Evolutionary conservation across 1,140 invertebrate species (phyloP), one percentile per base, ranked within the genome.

Genomic region (Holcopasites calliopsidis): DNA sequence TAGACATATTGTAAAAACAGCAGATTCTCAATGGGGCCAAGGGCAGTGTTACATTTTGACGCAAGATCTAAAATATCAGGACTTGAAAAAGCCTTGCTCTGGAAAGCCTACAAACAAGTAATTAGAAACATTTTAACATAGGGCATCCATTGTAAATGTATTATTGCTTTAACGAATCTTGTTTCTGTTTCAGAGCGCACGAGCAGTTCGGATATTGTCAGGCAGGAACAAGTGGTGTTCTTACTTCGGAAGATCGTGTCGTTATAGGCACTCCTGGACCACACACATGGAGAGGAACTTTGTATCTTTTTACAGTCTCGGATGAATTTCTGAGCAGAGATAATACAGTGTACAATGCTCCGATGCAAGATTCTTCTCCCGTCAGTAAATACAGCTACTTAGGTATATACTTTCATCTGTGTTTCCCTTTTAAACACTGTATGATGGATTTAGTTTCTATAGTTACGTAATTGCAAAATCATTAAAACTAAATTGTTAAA

Each of bases 141-240:
- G 11, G 52, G 44, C 52, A 42, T n/a, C 11, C n/a, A 3, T 50
- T 50, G 26, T 50, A 26, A 10, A 26, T 6, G 23, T 21, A 28
- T 18, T 42, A 75, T 4, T 28, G 62, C 60, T 74, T 26, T 26
- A 38, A 33, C 60, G 18, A 74, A 65, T 73, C 18, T 40, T 52
- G 38, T 55, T n/a, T 26, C 6, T 68, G 77, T 91, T 93, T 70
- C 88, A 96, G 95, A 85, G 95, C 94, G 26, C 96, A 98, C 86
- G 95, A 97, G 91, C 95, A 97, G 87, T 98, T 95, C 89, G 97
- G 97, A 1, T 97, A 95, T 87, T 99, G 98, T 91, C 98, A 99
- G 92, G 97, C 96, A 49, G 98, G 98, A 10, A 98, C 96, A 0
- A 98, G 97, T 86, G 96, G 95, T 74, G 92, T 95, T 1, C 90